Conservation (phyloP, 2,888 invertebrate genomes). For the Iphiclides podalirius region DNA sequence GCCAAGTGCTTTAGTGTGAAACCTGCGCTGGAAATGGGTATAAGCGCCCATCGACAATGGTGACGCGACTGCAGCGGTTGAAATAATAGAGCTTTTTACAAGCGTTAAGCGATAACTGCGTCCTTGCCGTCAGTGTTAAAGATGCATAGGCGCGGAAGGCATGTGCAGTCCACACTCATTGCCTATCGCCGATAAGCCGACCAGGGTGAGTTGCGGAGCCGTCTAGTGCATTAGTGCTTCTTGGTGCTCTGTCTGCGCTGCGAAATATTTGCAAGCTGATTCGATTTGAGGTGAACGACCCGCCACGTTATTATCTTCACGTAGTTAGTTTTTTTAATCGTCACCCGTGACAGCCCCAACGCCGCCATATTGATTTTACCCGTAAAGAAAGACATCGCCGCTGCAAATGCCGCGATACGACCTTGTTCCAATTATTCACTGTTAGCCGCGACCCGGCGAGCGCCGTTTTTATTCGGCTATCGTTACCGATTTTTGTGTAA, state of each 20-base stretch:
- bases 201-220: conserved; percentile 14
- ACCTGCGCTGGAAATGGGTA: no score
- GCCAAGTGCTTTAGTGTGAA: no score
- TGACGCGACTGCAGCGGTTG: conserved; percentile 4
- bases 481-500: conserved; percentile 24
- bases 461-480: conserved; percentile 34
- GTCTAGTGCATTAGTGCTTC: conserved; percentile 26
- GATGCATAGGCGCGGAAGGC: conserved; percentile 54
- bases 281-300: conserved; percentile 56
- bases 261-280: conserved; percentile 59
- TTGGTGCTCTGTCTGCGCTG: conserved; percentile 27
- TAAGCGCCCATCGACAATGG: not conserved
- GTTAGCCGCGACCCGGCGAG: conserved; percentile 37
- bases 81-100: conserved; percentile 30
- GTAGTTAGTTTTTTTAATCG: not conserved
- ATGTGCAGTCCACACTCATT: conserved; percentile 44
- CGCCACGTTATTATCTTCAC: not conserved
- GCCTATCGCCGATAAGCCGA: conserved; percentile 45
- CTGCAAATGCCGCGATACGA: conserved; percentile 49
- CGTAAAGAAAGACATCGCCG: conserved; percentile 55
- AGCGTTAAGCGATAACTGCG: conserved; percentile 35
- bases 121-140: conserved; percentile 52
- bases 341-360: not conserved
- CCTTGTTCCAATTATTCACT: conserved; percentile 67
- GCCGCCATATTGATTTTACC: conserved; percentile 66